Evolutionary conservation across 2,888 invertebrate genomes (phyloP).

Genomic region (Metellina segmentata): DNA sequence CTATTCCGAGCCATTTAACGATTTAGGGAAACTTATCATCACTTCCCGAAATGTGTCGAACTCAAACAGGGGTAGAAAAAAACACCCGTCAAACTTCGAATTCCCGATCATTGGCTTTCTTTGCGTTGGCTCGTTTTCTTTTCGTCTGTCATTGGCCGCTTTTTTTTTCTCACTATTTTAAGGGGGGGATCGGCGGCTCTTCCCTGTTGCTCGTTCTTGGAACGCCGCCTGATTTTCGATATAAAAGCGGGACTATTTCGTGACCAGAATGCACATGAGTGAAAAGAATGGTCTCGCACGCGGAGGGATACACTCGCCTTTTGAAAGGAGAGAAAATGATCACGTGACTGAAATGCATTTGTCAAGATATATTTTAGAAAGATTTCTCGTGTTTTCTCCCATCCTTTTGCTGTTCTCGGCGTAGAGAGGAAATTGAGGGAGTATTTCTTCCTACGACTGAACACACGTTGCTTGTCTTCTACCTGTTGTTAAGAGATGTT

Average conservation of each 20-base stretch:
- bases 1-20: background rate
- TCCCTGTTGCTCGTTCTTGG: constrained; percentile 41
- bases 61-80: background rate
- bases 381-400: constrained; percentile 35
- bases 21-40: constrained; percentile 3
- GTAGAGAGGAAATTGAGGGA: background rate
- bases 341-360: constrained; percentile 66
- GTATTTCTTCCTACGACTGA: background rate
- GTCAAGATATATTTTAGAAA: constrained; percentile 51
- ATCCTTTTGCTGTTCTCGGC: background rate
- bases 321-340: constrained; percentile 37
- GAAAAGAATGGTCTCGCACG: constrained; percentile 21
- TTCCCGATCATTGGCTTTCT: background rate
- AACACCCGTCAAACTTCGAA: background rate
- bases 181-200: too few relatives aligned
- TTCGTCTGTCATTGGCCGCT: background rate
- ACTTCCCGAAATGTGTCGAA: background rate
- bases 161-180: background rate
- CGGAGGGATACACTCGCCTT: background rate
- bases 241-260: constrained; percentile 22
- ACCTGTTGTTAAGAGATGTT: background rate
- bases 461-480: background rate
- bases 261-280: constrained; percentile 33
- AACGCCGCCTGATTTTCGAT: constrained; percentile 46
- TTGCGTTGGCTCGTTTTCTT: background rate